A percentile compares a stretch with the other conserved stretches of the same genome.
phyloP scores from a whole-genome alignment of 2,888 invertebrate species.

The Metopia argyrocephala region DNA sequence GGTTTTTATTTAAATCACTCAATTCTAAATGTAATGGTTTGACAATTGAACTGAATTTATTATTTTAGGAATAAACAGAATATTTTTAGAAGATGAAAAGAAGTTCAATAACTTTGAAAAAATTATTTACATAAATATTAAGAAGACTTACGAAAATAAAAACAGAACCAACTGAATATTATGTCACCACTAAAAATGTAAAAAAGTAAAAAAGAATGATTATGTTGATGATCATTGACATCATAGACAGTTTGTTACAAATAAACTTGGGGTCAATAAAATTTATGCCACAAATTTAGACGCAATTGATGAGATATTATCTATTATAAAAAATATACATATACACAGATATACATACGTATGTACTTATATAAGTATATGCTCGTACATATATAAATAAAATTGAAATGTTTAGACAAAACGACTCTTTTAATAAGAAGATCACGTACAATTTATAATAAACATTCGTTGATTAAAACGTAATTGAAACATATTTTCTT shows the following conservation, averaged over 20 bases:
- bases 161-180: slow-evolving; percentile 1
- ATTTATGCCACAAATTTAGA: slow-evolving; percentile 48
- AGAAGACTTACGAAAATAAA: not conserved
- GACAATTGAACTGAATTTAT: not conserved
- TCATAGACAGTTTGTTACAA: slow-evolving; percentile 38
- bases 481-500: not conserved
- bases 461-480: not conserved
- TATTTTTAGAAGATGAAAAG: not conserved
- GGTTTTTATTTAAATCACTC: not conserved
- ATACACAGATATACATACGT: not conserved
- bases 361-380: too few relatives aligned
- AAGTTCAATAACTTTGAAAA: slow-evolving; percentile 4
- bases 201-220: not conserved
- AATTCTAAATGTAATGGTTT: not conserved
- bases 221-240: not conserved
- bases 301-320: not conserved
- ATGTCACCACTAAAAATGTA: slow-evolving; percentile 3
- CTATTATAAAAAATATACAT: too few relatives aligned
- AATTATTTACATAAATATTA: slow-evolving; percentile 1
- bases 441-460: slow-evolving; percentile 6
- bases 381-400: too few relatives aligned
- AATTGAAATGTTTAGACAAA: slow-evolving; percentile 19
- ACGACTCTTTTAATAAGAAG: slow-evolving; percentile 11
- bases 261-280: slow-evolving; percentile 55
- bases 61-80: not conserved